Evolutionary conservation across 2,797 vertebrate species (phyloP).

Genomic region (Parauchenoglanis ngamensis): DNA sequence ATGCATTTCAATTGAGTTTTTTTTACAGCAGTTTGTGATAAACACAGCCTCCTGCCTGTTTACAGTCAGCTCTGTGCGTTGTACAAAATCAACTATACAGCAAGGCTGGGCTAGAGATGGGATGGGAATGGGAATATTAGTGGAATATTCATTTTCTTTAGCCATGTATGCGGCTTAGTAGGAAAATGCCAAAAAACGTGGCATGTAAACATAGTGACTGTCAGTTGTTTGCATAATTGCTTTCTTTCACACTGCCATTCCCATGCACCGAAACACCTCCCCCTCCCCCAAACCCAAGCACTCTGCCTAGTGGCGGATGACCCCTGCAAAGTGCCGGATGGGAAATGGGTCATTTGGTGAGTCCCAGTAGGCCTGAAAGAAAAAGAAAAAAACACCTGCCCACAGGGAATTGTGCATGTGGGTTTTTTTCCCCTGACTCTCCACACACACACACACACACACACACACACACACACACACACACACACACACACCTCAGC

Average conservation of each 20-base stretch:
- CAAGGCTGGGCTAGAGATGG: too few species aligned
- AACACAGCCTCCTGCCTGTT: too few species aligned
- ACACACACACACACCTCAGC: neutral
- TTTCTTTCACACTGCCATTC: neutral
- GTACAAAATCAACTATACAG: too few species aligned
- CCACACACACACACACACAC: neutral
- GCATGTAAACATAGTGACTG: neutral
- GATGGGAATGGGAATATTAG: too few species aligned
- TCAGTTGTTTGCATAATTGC: conserved; percentile 12
- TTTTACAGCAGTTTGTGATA: too few species aligned
- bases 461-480: neutral
- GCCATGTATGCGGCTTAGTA: too few species aligned
- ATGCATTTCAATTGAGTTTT: too few species aligned
- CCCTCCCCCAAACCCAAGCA: neutral
- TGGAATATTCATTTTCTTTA: too few species aligned
- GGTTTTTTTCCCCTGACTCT: too few species aligned
- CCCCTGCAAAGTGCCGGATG: conserved; percentile 61
- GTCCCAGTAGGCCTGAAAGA: conserved; percentile 44
- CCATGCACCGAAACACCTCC: neutral
- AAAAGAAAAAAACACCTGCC: neutral
- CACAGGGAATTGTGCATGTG: neutral
- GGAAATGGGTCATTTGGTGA: conserved; percentile 62
- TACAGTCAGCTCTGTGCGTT: too few species aligned
- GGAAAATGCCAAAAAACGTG: too few species aligned
- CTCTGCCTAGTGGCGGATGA: conserved; percentile 61